Base-by-base conservation (phyloP, 1,140 invertebrate genomes). In the Cylas formicarius region DNA sequence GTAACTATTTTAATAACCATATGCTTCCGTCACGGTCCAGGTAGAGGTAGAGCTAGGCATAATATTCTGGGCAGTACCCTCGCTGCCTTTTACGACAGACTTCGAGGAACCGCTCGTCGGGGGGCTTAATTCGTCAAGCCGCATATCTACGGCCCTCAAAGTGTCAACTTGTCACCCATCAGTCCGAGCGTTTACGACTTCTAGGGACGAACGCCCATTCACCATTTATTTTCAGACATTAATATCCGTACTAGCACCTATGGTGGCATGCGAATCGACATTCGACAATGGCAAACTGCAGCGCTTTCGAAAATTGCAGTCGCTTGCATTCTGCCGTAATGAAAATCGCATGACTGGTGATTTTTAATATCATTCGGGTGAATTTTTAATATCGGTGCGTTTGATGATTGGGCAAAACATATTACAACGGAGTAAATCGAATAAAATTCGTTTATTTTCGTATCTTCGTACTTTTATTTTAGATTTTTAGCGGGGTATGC, bases 21-120 rank as follows among this genome's bases (percentile, higher is more conserved):
- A 37, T 23, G 35, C 18, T 23, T 23, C 35, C 19, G 35, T 37
- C 20, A 37, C 19, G 35, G 35, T 37, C 26, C 35, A 37, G 35
- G 35, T 37, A 37, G 35, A 37, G 20, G 35, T 37, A 37, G 35
- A 37, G 20, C 20, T n/a, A 6, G 33, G 8, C 17, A 35, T 35
- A 35, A 35, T 35, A 23, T 37, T 23, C 35, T 23, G 19, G 17
- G 19, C 35, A 37, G 35, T 37, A 37, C 35, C 35, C n/a, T 22
- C 1, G n/a, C 13, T 19, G 31, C 20, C 40, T 41, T 46, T 48
- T 48, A 48, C 36, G 39, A 48, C 39, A 27, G 32, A 45, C 34
- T 28, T 45, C 46, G 28, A 41, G 37, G 37, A 46, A 46, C 22
- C 36, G 24, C 20, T 37, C 43, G 11, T 35, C 43, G 32, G 43